Conservation (phyloP, 2,888 invertebrate species). For the Drosophila meridionalis region DNA sequence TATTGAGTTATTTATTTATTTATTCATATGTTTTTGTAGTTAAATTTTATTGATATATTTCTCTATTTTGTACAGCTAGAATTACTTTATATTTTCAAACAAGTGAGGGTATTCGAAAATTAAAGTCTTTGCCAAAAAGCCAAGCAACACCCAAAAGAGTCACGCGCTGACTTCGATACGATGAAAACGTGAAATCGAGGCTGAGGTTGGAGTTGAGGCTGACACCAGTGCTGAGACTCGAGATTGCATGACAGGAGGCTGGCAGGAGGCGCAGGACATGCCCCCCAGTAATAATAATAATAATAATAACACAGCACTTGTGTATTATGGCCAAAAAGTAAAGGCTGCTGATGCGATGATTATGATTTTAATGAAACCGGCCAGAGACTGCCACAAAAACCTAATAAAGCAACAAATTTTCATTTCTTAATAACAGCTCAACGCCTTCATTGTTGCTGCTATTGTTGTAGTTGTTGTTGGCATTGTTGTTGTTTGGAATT, state of each 20-base stretch:
- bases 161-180: slow-evolving; percentile 54
- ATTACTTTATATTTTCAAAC: neutral
- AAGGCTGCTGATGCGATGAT: slow-evolving; percentile 57
- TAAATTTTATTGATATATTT: neutral
- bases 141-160: slow-evolving; percentile 39
- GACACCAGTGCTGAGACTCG: neutral
- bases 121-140: slow-evolving; percentile 44
- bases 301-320: slow-evolving; percentile 50
- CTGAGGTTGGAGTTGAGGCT: slow-evolving; percentile 23
- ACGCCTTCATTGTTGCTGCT: slow-evolving; percentile 13
- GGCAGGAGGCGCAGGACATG: slow-evolving; percentile 55
- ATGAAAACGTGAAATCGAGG: slow-evolving; percentile 56
- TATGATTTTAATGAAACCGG: slow-evolving; percentile 50
- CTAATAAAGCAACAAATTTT: slow-evolving; percentile 81
- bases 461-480: slow-evolving; percentile 14
- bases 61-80: no score
- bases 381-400: slow-evolving; percentile 31
- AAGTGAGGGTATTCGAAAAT: slow-evolving; percentile 31
- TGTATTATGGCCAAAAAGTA: slow-evolving; percentile 49
- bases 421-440: slow-evolving; percentile 74
- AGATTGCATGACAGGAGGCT: slow-evolving; percentile 57
- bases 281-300: slow-evolving; percentile 45
- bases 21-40: no score
- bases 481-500: slow-evolving; percentile 44
- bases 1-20: neutral